These are phyloP conservation scores for Trichomalopsis sarcophagae DNA, from an alignment of 1,140 invertebrate genomes.

Conservation along the genomic window DNA sequence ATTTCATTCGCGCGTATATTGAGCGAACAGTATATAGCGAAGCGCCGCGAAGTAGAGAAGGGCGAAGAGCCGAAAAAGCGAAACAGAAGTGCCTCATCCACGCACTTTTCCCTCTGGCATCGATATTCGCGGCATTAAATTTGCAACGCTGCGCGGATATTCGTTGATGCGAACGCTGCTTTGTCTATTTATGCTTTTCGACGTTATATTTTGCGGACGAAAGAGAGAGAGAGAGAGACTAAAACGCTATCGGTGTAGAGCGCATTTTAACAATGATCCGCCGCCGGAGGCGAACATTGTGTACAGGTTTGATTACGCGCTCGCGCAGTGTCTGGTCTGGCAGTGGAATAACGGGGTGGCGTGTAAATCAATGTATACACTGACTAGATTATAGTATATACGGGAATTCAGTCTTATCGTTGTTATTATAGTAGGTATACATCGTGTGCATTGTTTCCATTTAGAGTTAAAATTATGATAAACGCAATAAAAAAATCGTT, in stretches of 20 bases:
- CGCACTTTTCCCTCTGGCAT: conserved; percentile 42
- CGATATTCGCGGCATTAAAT: conserved; percentile 69
- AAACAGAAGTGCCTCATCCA: neutral
- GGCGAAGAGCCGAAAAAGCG: conserved; percentile 16
- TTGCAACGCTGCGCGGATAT: conserved; percentile 62
- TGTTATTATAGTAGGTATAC: too few species aligned
- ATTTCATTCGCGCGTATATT: conserved; percentile 43
- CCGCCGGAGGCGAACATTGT: neutral
- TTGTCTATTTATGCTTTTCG: neutral
- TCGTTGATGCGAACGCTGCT: conserved; percentile 36
- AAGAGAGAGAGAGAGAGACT: neutral
- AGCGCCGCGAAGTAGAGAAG: neutral
- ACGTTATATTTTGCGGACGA: neutral
- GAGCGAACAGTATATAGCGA: neutral
- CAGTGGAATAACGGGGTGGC: neutral
- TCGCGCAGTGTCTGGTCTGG: too few species aligned
- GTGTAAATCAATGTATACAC: neutral
- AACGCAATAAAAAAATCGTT: too few species aligned
- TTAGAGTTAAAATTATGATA: neutral
- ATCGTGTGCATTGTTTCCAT: too few species aligned
- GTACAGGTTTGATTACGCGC: neutral
- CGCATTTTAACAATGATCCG: neutral
- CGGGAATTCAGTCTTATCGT: neutral
- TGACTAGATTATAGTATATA: too few species aligned
- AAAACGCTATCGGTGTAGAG: neutral